phyloP scores from a whole-genome alignment of 1,140 invertebrate species.

The Cataglyphis hispanica region DNA sequence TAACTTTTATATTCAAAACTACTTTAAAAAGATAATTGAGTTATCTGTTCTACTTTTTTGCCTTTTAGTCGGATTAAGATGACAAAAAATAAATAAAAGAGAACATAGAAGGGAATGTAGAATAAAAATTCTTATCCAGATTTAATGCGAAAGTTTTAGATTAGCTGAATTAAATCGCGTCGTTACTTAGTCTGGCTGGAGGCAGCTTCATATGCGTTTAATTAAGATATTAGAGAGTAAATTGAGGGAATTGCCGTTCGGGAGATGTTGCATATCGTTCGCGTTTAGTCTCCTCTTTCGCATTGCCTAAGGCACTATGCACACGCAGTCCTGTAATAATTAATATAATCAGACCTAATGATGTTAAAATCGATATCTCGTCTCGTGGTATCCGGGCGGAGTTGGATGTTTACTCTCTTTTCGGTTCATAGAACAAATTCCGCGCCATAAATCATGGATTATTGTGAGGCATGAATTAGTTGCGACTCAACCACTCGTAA shows the following conservation, averaged over 20 bases:
- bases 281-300: constrained; percentile 20
- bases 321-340: constrained; percentile 37
- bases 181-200: not conserved
- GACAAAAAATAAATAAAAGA: not conserved
- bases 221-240: constrained; percentile 57
- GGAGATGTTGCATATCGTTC: constrained; percentile 49
- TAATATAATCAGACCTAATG: constrained; percentile 61
- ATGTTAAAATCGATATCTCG: constrained; percentile 54
- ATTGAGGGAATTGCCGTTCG: constrained; percentile 46
- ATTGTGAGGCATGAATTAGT: constrained; percentile 48
- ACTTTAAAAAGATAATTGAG: not conserved
- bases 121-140: not conserved
- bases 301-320: constrained; percentile 36
- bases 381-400: not conserved
- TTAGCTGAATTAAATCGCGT: not conserved
- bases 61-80: not conserved
- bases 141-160: not conserved
- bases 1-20: not conserved
- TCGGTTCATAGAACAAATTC: constrained; percentile 40
- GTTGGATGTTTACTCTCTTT: not conserved
- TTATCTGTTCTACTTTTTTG: not conserved
- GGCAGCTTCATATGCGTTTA: constrained; percentile 42
- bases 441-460: constrained; percentile 22
- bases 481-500: constrained; percentile 35
- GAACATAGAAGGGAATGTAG: too few relatives aligned